These are phyloP conservation scores for Cherax quadricarinatus DNA, from an alignment of 1,140 invertebrate genomes.

Conservation along the genomic window DNA sequence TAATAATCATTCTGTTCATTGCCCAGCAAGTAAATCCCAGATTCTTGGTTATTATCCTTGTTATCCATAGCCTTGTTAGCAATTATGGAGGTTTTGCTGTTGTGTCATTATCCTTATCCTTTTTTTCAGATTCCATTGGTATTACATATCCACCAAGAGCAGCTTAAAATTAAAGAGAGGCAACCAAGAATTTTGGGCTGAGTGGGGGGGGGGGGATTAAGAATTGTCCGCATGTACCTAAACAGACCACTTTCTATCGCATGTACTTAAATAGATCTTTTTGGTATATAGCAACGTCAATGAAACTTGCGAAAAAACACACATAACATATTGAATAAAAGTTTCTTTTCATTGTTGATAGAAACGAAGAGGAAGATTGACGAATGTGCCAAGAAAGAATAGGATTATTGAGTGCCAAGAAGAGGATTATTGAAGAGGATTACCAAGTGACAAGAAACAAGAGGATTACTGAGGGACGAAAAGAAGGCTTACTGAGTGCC, in stretches of 20 bases:
- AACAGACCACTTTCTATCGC: constrained; percentile 36
- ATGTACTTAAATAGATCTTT: constrained; percentile 37
- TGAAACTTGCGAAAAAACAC: constrained; percentile 21
- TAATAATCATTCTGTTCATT: too few species aligned
- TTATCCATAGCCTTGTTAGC: not conserved
- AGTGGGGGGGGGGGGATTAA: too few species aligned
- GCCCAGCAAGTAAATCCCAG: too few species aligned
- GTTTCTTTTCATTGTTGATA: constrained; percentile 11
- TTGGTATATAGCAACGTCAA: constrained; percentile 4
- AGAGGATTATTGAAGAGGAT: too few species aligned
- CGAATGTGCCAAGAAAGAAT: too few species aligned
- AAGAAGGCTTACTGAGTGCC: not conserved
- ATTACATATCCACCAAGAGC: not conserved
- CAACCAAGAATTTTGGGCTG: not conserved
- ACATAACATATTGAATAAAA: not conserved
- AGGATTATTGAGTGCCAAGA: too few species aligned
- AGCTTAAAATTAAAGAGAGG: not conserved
- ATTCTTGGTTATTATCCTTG: not conserved
- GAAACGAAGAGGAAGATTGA: not conserved
- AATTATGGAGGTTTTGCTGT: not conserved
- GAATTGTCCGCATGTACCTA: not conserved
- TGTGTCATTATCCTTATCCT: not conserved
- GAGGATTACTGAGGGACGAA: not conserved
- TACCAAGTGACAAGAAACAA: constrained; percentile 4
- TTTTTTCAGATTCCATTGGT: not conserved